These are phyloP conservation scores for Heliconius ismenius DNA, from an alignment of 2,888 invertebrate genomes.

Conservation along the genomic window DNA sequence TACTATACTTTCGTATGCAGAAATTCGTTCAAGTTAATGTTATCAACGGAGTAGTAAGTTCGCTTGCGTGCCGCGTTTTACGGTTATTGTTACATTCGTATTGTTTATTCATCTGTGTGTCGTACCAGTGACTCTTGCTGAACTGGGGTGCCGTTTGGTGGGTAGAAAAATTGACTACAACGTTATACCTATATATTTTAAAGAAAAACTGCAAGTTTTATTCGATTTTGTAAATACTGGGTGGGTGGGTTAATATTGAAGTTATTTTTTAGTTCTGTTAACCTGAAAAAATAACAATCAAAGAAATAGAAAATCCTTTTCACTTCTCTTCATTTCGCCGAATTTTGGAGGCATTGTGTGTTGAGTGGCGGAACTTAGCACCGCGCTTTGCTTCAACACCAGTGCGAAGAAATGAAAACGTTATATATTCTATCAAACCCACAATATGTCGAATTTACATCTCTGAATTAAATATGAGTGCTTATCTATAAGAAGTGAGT, in stretches of 20 bases:
- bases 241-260: too few relatives aligned
- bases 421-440: too few relatives aligned
- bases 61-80: conserved; percentile 42
- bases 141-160: conserved; percentile 19
- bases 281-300: neutral
- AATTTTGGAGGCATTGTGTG: too few relatives aligned
- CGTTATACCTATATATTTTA: conserved; percentile 2
- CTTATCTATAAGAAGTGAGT: too few relatives aligned
- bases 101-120: conserved; percentile 31
- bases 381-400: too few relatives aligned
- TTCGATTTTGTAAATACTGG: neutral
- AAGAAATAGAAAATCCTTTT: too few relatives aligned
- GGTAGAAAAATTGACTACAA: conserved; percentile 14
- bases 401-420: too few relatives aligned
- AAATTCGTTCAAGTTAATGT: conserved; percentile 25
- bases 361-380: too few relatives aligned
- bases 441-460: too few relatives aligned
- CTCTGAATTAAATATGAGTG: too few relatives aligned
- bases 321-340: too few relatives aligned
- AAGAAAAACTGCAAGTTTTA: neutral
- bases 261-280: too few relatives aligned
- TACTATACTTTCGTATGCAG: conserved; percentile 20
- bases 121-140: conserved; percentile 20
- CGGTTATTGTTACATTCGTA: conserved; percentile 26
- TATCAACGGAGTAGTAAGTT: conserved; percentile 25